These are phyloP conservation scores for Aphyosemion australe DNA, from an alignment of 2,113 vertebrate genomes.

Conservation along the genomic window DNA sequence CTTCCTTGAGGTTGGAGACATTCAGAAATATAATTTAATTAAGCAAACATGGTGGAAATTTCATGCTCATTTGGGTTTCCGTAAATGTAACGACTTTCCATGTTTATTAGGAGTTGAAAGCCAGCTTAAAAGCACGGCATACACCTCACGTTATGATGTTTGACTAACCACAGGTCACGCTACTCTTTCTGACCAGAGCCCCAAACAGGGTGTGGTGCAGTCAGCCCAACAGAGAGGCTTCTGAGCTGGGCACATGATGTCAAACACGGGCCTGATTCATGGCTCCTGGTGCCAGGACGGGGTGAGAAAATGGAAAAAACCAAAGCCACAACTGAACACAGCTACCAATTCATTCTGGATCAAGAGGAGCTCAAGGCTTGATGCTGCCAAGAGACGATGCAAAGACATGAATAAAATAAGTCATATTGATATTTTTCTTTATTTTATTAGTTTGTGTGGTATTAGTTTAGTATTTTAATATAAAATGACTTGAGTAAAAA, in stretches of 20 bases:
- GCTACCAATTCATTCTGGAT: neutral
- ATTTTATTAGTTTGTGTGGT: too few species aligned
- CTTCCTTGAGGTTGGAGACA: conserved; percentile 5
- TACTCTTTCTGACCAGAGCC: neutral
- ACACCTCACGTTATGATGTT: neutral
- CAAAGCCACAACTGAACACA: conserved; percentile 23
- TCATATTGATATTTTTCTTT: neutral
- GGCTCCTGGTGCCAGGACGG: conserved; percentile 64
- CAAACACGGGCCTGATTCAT: conserved; percentile 35
- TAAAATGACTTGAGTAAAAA: neutral
- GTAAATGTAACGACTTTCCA: neutral
- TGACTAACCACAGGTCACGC: neutral
- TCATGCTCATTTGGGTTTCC: neutral
- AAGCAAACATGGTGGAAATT: neutral
- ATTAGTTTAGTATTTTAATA: neutral
- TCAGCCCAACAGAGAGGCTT: conserved; percentile 37
- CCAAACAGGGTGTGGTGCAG: conserved; percentile 25
- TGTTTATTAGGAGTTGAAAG: neutral
- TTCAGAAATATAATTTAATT: neutral
- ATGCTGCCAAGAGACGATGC: neutral
- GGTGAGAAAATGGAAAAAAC: conserved; percentile 78
- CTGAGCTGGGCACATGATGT: conserved; percentile 47
- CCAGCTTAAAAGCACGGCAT: neutral
- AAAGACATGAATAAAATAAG: neutral
- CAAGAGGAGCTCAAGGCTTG: neutral